Conservation (phyloP, 1,140 invertebrate species). For the Ostrea denselamellosa region DNA sequence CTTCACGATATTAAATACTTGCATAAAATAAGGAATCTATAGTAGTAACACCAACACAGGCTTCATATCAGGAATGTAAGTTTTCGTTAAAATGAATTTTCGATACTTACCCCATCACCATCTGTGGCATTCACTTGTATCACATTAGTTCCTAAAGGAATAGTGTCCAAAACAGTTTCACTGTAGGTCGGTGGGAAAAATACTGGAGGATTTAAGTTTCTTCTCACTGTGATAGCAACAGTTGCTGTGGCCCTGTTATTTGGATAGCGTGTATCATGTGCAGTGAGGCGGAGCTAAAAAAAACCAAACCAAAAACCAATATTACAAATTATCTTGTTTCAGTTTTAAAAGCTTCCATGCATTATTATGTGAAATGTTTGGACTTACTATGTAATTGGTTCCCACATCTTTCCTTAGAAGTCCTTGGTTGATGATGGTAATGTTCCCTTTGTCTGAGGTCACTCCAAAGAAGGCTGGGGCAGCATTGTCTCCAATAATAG, state of each 20-base stretch:
- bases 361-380: neutral
- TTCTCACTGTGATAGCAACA: slow-evolving; percentile 64
- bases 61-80: neutral
- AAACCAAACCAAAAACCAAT: neutral
- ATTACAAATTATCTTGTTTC: neutral
- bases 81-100: neutral
- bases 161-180: slow-evolving; percentile 81
- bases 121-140: slow-evolving; percentile 69
- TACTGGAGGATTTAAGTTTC: slow-evolving; percentile 91
- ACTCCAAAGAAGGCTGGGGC: slow-evolving; percentile 68
- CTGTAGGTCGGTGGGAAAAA: slow-evolving; percentile 90
- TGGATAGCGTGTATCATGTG: slow-evolving; percentile 72
- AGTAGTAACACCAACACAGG: too few species aligned
- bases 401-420: slow-evolving; percentile 52
- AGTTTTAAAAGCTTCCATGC: neutral
- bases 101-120: slow-evolving; percentile 69
- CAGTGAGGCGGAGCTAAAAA: slow-evolving; percentile 67
- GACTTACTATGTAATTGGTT: slow-evolving; percentile 58
- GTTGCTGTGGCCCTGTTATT: slow-evolving; percentile 62
- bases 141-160: slow-evolving; percentile 59
- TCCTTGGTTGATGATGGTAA: slow-evolving; percentile 53
- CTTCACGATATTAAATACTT: too few species aligned
- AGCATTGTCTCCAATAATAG: slow-evolving; percentile 65
- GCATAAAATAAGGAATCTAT: too few species aligned
- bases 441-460: slow-evolving; percentile 39